Percentiles rank a stretch among this genome's conserved stretches.
These are phyloP conservation scores for Protophormia terraenovae DNA, from an alignment of 2,888 invertebrate genomes.

Conservation along the genomic window DNA sequence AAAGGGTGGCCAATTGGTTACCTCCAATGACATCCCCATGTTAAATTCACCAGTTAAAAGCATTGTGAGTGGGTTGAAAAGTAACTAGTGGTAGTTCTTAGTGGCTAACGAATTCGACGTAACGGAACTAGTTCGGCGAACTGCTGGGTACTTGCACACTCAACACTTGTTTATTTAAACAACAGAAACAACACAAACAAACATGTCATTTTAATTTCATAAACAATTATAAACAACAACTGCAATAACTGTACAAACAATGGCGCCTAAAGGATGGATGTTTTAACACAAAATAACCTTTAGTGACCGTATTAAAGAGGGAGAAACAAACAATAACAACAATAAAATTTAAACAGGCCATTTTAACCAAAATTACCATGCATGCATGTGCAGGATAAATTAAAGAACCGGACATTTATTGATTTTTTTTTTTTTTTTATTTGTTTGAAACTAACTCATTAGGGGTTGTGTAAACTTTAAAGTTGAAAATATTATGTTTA, in stretches of 20 bases:
- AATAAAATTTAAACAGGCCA: slow-evolving; percentile 23
- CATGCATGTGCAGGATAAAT: slow-evolving; percentile 50
- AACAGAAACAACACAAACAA: background rate
- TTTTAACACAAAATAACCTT: slow-evolving; percentile 31
- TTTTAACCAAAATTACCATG: background rate
- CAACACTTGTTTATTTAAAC: slow-evolving; percentile 1
- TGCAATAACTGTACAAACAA: slow-evolving; percentile 12
- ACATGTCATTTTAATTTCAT: slow-evolving; percentile 31
- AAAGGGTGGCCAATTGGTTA: too few species aligned
- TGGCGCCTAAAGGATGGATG: slow-evolving; percentile 39
- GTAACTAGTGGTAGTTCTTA: too few species aligned
- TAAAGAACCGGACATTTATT: slow-evolving; percentile 29
- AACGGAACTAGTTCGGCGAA: too few species aligned
- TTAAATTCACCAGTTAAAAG: too few species aligned
- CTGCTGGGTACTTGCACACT: background rate
- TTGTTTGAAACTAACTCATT: background rate
- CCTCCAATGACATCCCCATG: too few species aligned
- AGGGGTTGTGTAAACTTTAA: slow-evolving; percentile 7
- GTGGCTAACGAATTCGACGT: too few species aligned
- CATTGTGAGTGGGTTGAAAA: too few species aligned
- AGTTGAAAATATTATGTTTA: too few species aligned
- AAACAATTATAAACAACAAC: slow-evolving; percentile 37
- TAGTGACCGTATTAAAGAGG: slow-evolving; percentile 6
- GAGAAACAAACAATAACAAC: background rate
- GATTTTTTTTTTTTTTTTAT: slow-evolving; percentile 28